Percentiles rank a stretch among this genome's conserved stretches.
Conservation (phyloP, 2,113 vertebrate species). For the Alectura lathami region DNA sequence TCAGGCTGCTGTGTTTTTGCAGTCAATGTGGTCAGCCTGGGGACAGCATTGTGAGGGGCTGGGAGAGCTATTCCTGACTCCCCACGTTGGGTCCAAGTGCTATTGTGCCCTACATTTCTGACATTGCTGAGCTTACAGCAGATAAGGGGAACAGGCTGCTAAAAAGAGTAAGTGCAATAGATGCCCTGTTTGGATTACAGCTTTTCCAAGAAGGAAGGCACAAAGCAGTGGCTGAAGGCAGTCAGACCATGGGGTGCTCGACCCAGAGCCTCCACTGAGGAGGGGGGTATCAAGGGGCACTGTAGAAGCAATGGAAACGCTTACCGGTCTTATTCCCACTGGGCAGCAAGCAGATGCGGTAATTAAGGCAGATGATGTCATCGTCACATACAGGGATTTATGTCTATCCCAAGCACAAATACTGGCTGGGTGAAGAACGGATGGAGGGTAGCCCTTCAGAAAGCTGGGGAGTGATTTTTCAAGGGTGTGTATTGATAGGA, state of each 20-base stretch:
- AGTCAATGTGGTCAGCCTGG: neutral
- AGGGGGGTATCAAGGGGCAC: neutral
- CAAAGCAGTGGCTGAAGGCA: neutral
- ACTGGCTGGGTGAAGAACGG: neutral
- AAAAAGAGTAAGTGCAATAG: neutral
- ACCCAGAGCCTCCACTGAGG: neutral
- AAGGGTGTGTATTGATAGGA: neutral
- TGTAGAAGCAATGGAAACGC: fast-evolving
- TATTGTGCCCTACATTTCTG: neutral
- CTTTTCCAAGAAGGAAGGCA: neutral
- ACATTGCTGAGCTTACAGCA: constrained; percentile 22
- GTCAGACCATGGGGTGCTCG: neutral
- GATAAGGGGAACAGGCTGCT: constrained; percentile 48
- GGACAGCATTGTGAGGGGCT: neutral
- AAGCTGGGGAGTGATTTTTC: neutral
- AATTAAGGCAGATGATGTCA: neutral
- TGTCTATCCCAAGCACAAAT: too few species aligned
- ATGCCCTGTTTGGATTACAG: neutral
- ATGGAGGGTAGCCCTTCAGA: neutral
- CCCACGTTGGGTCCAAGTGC: neutral
- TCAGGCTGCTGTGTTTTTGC: neutral
- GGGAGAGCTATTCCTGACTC: neutral
- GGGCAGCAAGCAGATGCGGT: neutral
- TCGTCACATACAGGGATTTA: neutral
- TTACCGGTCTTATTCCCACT: neutral